Evolutionary conservation across 2,113 vertebrate species (phyloP).

Genomic region (Saccopteryx leptura): DNA sequence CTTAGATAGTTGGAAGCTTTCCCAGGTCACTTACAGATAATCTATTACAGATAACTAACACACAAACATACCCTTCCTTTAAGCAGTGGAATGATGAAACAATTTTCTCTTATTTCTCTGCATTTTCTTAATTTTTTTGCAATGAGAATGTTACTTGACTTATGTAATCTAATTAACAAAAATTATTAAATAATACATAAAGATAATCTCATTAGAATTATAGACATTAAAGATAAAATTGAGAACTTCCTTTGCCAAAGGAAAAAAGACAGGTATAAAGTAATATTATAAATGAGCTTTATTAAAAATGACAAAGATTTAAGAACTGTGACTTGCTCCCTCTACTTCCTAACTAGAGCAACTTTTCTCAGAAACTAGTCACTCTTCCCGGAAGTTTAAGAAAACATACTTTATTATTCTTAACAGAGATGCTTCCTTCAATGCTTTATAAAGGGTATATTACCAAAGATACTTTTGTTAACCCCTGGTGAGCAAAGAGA

Average conservation of each 20-base stretch:
- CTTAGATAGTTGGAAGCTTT: background rate
- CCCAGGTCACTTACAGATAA: background rate
- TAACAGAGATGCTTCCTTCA: background rate
- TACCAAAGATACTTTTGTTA: background rate
- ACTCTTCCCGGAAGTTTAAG: slow-evolving; percentile 3
- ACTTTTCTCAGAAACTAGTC: background rate
- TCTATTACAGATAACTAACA: background rate
- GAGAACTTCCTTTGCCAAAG: background rate
- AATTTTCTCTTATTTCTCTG: background rate
- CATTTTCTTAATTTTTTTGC: background rate
- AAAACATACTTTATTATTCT: background rate
- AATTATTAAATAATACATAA: background rate
- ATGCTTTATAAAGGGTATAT: background rate
- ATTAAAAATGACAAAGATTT: slow-evolving; percentile 32
- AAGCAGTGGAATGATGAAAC: background rate
- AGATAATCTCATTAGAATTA: slow-evolving; percentile 13
- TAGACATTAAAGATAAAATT: background rate
- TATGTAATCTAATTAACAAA: background rate
- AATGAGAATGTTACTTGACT: slow-evolving; percentile 20
- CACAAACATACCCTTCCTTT: background rate
- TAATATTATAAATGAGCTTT: background rate
- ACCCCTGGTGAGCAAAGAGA: background rate
- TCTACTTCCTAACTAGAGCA: slow-evolving; percentile 1
- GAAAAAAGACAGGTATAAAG: background rate
- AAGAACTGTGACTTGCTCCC: background rate